Base-by-base conservation (phyloP, 2,797 vertebrate genomes). In the Benthosema pterotum region DNA sequence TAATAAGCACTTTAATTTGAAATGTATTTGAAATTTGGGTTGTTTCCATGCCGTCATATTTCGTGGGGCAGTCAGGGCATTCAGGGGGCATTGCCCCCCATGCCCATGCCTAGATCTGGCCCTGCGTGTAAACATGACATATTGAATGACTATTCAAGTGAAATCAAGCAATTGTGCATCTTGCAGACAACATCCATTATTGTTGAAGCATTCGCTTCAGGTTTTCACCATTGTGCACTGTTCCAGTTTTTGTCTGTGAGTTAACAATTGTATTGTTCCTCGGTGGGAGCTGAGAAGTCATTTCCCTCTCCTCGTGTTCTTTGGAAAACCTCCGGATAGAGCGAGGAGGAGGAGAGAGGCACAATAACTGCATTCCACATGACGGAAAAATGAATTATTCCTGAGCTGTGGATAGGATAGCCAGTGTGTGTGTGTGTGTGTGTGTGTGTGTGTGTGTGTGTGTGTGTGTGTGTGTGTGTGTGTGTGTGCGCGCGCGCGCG, bases 331-430 rank as follows among this genome's bases (percentile, higher is more conserved):
- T 78, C 76, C 81, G 80, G 83, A 87, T 82, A 80, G 83, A 70
- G 32, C 77, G 71, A 57, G 77, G 51, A 65, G 61, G 11, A 62
- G 66, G 69, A 83, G 79, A 83, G 75, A 82, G 71, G 81, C 82
- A 85, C 86, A 88, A 86, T 88, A 79, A 83, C 83, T 66, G 78
- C 78, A 74, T 84, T 80, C 84, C 81, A 83, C 77, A 85, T 52
- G 75, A 83, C 45, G n/a, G 71, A 56, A 74, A 88, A 86, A 86
- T 84, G 76, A 86, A 88, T 84, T 68, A 82, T 84, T 83, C 69
- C 69, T 59, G 61, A 66, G 42, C 32, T 38, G 32, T 38, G 32
- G 32, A 17, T 16, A 15, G 47, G n/a, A 9, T 13, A 14, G 46
- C 15, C 11, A 13, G 46, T 15, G 46, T n/a, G 46, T 1, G 13